Percentiles rank a stretch among this genome's conserved stretches.
Evolutionary conservation across 2,113 vertebrate species (phyloP).

Genomic region (Spilogale gracilis): DNA sequence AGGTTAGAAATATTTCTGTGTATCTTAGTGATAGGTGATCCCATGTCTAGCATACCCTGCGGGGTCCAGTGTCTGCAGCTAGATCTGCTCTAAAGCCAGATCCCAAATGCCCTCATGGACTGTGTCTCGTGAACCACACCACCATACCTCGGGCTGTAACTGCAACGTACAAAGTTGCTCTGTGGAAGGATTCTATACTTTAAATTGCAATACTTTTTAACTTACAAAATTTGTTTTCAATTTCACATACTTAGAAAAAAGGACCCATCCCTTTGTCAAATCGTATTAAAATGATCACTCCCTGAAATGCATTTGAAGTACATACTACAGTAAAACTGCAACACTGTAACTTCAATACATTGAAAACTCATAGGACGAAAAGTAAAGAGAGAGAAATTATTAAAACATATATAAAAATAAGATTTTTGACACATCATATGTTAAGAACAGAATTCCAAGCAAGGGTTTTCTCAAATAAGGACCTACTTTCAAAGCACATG

Average conservation of each 20-base stretch:
- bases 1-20: not conserved
- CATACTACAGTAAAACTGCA: not conserved
- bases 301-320: not conserved
- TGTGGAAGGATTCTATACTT: not conserved
- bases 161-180: not conserved
- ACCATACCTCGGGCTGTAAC: not conserved
- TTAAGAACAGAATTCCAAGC: not conserved
- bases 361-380: not conserved
- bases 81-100: not conserved
- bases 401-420: not conserved
- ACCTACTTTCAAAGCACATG: not conserved
- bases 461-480: not conserved
- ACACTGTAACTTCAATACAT: not conserved
- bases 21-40: not conserved
- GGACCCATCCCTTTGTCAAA: not conserved
- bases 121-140: no score
- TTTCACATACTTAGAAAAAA: not conserved
- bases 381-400: not conserved
- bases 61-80: not conserved
- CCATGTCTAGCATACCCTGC: not conserved
- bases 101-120: not conserved
- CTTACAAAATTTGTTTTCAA: not conserved
- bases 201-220: not conserved
- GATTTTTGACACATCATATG: not conserved
- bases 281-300: not conserved